These are phyloP conservation scores for Mus spretus DNA, from an alignment of 2,797 vertebrate genomes.

Conservation along the genomic window DNA sequence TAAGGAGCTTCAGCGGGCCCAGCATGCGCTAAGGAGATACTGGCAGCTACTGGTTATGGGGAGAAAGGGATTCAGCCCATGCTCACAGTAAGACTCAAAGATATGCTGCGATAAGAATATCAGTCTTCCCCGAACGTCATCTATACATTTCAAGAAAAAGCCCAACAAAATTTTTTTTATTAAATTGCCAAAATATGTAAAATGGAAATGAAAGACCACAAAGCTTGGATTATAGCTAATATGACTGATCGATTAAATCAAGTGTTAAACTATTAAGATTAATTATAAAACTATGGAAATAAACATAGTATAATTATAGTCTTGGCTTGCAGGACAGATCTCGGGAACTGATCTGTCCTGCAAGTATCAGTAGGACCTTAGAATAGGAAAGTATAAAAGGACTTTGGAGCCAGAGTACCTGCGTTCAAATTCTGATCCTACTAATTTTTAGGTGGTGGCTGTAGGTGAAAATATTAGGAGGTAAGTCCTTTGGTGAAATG, in stretches of 20 bases:
- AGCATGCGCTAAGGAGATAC: too few species aligned
- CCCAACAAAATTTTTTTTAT: constrained; percentile 27
- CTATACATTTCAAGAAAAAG: constrained; percentile 45
- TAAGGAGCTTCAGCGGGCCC: background rate
- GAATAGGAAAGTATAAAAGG: background rate
- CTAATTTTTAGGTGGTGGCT: background rate
- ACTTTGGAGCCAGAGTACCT: background rate
- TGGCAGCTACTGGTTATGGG: background rate
- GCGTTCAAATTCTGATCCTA: background rate
- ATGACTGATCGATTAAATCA: background rate
- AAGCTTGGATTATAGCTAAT: background rate
- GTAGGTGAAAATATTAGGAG: background rate
- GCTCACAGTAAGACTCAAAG: constrained; percentile 1
- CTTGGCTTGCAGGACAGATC: background rate
- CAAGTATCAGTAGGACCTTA: background rate
- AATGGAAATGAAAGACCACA: background rate
- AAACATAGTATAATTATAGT: background rate
- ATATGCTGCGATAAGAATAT: background rate
- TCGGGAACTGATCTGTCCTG: background rate
- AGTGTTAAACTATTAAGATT: background rate
- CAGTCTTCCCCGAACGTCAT: background rate
- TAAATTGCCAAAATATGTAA: background rate
- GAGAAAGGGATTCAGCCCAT: background rate
- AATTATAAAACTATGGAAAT: constrained; percentile 20
- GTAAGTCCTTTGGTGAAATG: background rate